Evolutionary conservation across 2,888 invertebrate species (phyloP).

Genomic region (Athalia rosae): DNA sequence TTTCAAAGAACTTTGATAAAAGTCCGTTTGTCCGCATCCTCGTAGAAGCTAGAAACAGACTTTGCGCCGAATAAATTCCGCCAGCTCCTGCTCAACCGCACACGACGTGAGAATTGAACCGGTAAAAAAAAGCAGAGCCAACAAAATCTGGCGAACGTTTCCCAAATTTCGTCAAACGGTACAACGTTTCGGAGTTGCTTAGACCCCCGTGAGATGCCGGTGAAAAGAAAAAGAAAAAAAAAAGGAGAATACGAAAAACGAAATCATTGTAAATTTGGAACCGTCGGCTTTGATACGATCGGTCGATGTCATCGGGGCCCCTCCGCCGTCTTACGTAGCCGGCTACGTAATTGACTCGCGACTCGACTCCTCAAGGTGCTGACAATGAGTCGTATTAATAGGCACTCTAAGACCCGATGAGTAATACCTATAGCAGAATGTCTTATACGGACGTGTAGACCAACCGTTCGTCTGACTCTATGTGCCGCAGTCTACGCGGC

Average conservation of each 20-base stretch:
- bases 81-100: no score
- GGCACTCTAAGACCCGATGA: slow-evolving; percentile 32
- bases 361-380: slow-evolving; percentile 12
- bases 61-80: no score
- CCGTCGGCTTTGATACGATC: neutral
- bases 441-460: slow-evolving; percentile 31
- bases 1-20: neutral
- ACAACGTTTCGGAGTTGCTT: no score
- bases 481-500: neutral
- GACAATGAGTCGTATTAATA: slow-evolving; percentile 35
- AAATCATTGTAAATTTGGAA: neutral
- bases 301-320: slow-evolving; percentile 16
- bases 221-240: neutral
- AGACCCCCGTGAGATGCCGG: no score
- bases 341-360: slow-evolving; percentile 11
- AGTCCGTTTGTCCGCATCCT: neutral
- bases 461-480: neutral
- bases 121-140: no score
- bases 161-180: no score
- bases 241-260: no score
- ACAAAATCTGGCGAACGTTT: no score
- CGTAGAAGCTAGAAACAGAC: no score
- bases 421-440: slow-evolving; percentile 34
- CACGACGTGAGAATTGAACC: no score
- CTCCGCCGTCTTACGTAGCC: slow-evolving; percentile 5